phyloP scores from a whole-genome alignment of 2,113 vertebrate species.

The Neomonachus schauinslandi region DNA sequence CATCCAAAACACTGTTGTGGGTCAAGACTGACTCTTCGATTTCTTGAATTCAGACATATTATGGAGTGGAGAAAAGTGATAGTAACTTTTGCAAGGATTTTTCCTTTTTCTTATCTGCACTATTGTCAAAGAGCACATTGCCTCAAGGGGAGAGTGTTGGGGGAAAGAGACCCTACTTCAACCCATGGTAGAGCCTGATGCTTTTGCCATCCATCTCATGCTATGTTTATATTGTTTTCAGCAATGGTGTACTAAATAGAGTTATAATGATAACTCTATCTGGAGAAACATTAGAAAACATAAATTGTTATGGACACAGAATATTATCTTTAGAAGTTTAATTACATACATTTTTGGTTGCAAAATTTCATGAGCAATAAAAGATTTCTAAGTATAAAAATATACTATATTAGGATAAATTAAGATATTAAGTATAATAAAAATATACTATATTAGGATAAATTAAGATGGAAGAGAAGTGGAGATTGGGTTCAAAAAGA shows the following conservation, averaged over 20 bases:
- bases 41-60: not conserved
- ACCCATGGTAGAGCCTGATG: too few relatives aligned
- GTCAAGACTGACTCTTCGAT: not conserved
- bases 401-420: not conserved
- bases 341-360: not conserved
- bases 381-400: not conserved
- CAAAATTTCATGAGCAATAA: not conserved
- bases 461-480: not conserved
- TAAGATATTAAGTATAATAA: not conserved
- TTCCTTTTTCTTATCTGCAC: not conserved
- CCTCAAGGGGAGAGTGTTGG: not conserved
- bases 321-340: constrained; percentile 40
- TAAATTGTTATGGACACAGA: not conserved
- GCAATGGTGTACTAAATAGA: not conserved
- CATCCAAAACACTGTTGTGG: not conserved
- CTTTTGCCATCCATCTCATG: not conserved
- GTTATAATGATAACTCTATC: not conserved
- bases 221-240: not conserved
- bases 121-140: not conserved
- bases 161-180: not conserved
- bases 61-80: not conserved
- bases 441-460: not conserved
- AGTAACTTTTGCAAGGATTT: not conserved
- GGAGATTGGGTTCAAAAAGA: not conserved
- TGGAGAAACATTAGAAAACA: not conserved